phyloP scores from a whole-genome alignment of 2,113 vertebrate species.

The Cervus canadensis region DNA sequence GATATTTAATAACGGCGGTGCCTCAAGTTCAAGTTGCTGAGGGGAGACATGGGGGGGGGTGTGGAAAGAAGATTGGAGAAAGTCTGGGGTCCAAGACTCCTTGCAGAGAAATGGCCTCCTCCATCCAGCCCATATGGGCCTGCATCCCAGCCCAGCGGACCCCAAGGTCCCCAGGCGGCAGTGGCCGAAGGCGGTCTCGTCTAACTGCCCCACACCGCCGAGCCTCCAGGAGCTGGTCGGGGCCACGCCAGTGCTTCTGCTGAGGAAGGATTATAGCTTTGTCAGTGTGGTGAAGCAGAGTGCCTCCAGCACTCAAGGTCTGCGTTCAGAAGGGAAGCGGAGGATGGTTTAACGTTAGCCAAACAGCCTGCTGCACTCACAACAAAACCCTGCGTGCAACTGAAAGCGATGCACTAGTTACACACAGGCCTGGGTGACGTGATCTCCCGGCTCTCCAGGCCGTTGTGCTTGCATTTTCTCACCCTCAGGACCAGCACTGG shows the following conservation, averaged over 20 bases:
- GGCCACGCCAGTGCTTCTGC: not conserved
- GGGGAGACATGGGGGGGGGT: rapidly evolving
- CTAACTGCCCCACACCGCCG: rapidly evolving
- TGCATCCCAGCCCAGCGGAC: not conserved
- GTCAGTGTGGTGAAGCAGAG: not conserved
- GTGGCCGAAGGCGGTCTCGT: not conserved
- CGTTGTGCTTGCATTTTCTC: not conserved
- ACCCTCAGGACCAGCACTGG: not conserved
- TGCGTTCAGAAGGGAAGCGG: not conserved
- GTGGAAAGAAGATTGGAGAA: not conserved
- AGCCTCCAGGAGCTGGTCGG: not conserved
- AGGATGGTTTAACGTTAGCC: not conserved
- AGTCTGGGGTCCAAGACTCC: not conserved
- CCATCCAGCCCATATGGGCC: not conserved
- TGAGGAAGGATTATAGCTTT: not conserved
- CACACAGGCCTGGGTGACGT: not conserved
- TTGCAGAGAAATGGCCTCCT: not conserved
- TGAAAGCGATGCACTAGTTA: not conserved
- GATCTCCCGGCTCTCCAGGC: not conserved
- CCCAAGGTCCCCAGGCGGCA: not conserved
- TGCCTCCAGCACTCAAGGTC: rapidly evolving
- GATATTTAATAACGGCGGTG: not conserved
- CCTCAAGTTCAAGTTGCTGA: not conserved
- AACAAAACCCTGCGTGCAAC: rapidly evolving
- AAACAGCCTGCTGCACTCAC: rapidly evolving